Evolutionary conservation across 2,113 vertebrate species (phyloP).

Genomic region (Osmerus mordax): DNA sequence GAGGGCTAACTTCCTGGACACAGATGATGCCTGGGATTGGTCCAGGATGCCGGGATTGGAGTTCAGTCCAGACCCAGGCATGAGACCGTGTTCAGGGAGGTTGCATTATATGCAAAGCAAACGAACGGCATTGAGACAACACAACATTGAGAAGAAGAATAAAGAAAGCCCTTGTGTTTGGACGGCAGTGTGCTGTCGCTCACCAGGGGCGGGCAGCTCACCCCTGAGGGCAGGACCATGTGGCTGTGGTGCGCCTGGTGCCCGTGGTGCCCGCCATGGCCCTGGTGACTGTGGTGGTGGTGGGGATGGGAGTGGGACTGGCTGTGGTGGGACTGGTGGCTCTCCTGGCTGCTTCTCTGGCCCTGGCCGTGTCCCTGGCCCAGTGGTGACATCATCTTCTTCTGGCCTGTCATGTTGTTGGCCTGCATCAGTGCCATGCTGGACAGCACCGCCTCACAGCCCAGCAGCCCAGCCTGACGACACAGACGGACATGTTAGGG

Average conservation of each 20-base stretch:
- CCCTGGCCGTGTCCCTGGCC: conserved; percentile 65
- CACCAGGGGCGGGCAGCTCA: conserved; percentile 74
- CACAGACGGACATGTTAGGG: conserved; percentile 1
- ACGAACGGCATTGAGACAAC: too few relatives aligned
- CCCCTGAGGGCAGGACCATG: conserved; percentile 65
- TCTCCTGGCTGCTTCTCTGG: conserved; percentile 51
- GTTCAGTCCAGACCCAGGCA: too few relatives aligned
- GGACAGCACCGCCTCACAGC: conserved; percentile 77
- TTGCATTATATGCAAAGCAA: too few relatives aligned
- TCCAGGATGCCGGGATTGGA: too few relatives aligned
- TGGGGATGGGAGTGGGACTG: conserved; percentile 52
- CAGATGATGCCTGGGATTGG: too few relatives aligned
- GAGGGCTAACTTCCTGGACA: too few relatives aligned
- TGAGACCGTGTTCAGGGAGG: background rate
- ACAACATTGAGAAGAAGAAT: background rate
- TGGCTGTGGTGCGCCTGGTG: conserved; percentile 70
- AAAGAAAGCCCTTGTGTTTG: background rate
- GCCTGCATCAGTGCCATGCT: conserved; percentile 81
- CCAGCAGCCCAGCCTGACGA: conserved; percentile 74
- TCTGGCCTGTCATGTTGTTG: conserved; percentile 73
- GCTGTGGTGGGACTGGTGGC: conserved; percentile 44
- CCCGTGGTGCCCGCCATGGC: conserved; percentile 51
- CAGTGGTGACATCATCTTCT: conserved; percentile 72
- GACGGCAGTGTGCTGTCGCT: conserved; percentile 32
- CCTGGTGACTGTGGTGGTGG: conserved; percentile 54